A percentile compares a stretch with the other conserved stretches of the same genome.
Evolutionary conservation across 2,888 invertebrate species (phyloP).

Genomic region (Odontomyia ornata): DNA sequence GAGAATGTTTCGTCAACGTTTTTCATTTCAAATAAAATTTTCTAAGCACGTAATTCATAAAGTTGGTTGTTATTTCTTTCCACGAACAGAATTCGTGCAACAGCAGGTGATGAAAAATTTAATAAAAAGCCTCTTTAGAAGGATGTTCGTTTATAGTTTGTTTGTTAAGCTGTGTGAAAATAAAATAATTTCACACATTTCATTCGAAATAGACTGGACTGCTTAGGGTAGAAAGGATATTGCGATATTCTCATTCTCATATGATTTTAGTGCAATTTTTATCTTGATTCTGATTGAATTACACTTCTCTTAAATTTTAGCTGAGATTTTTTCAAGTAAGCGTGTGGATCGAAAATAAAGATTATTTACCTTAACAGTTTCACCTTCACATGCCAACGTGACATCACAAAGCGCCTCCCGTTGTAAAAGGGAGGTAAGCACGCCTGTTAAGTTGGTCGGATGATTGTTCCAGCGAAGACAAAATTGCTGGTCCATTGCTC

Average conservation of each 20-base stretch:
- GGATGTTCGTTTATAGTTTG: background rate
- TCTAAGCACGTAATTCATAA: conserved; percentile 42
- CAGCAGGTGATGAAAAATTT: conserved; percentile 28
- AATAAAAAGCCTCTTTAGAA: conserved; percentile 7
- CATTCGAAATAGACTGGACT: too few relatives aligned
- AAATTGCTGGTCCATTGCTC: conserved; percentile 80
- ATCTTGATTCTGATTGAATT: too few relatives aligned
- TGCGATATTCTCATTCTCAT: too few relatives aligned
- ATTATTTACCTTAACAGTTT: conserved; percentile 76
- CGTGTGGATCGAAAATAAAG: background rate
- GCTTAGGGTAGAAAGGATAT: too few relatives aligned
- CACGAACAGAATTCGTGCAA: background rate
- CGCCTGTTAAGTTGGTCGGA: conserved; percentile 89
- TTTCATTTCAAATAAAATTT: conserved; percentile 24
- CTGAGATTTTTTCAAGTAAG: too few relatives aligned
- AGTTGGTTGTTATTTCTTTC: background rate
- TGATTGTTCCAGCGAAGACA: conserved; percentile 96
- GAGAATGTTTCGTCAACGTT: too few relatives aligned
- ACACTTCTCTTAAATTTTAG: too few relatives aligned
- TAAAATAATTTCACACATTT: too few relatives aligned
- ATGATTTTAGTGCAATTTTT: too few relatives aligned
- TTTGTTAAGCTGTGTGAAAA: too few relatives aligned
- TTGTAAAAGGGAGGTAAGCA: conserved; percentile 85
- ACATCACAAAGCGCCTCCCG: conserved; percentile 92
- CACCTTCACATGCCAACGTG: conserved; percentile 90